Conservation (phyloP, 1,140 invertebrate species). For the Neomicropteryx cornuta region DNA sequence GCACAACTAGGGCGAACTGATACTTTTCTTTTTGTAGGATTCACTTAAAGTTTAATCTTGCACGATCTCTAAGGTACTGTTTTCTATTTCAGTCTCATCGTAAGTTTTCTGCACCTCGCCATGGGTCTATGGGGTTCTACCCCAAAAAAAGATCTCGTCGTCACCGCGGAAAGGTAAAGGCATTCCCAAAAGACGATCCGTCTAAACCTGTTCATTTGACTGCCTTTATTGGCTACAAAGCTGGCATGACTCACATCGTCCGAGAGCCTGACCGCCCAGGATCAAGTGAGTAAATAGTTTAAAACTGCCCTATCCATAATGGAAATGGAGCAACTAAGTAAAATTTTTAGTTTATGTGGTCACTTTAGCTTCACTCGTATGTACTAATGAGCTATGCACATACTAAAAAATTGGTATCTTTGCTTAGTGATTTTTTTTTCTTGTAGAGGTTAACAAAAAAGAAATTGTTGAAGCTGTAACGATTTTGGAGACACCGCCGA, state of each 20-base stretch:
- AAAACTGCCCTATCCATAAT: background rate
- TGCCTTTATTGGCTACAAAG: slow-evolving; percentile 96
- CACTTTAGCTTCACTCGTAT: slow-evolving; percentile 11
- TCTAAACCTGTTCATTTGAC: slow-evolving; percentile 96
- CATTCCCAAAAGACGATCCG: slow-evolving; percentile 98
- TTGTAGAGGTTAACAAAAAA: slow-evolving; percentile 97
- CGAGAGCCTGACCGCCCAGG: slow-evolving; percentile 98
- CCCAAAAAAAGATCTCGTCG: slow-evolving; percentile 93
- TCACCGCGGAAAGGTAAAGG: slow-evolving; percentile 98
- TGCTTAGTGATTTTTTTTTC: slow-evolving; percentile 10
- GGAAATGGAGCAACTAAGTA: background rate
- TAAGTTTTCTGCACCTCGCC: slow-evolving; percentile 98
- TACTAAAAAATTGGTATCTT: too few species aligned
- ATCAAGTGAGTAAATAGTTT: slow-evolving; percentile 73
- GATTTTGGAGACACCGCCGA: slow-evolving; percentile 95
- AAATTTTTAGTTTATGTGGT: slow-evolving; percentile 1
- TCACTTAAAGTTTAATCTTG: too few species aligned
- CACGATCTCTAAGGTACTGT: slow-evolving; percentile 4
- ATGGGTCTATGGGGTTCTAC: slow-evolving; percentile 99
- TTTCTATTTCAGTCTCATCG: slow-evolving; percentile 84
- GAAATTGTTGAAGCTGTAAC: slow-evolving; percentile 99
- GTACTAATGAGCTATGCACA: too few species aligned
- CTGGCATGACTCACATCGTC: slow-evolving; percentile 99
- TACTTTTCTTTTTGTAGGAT: too few species aligned
- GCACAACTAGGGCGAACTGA: too few species aligned